phyloP scores from a whole-genome alignment of 2,797 vertebrate species.

The Taeniopygia guttata region DNA sequence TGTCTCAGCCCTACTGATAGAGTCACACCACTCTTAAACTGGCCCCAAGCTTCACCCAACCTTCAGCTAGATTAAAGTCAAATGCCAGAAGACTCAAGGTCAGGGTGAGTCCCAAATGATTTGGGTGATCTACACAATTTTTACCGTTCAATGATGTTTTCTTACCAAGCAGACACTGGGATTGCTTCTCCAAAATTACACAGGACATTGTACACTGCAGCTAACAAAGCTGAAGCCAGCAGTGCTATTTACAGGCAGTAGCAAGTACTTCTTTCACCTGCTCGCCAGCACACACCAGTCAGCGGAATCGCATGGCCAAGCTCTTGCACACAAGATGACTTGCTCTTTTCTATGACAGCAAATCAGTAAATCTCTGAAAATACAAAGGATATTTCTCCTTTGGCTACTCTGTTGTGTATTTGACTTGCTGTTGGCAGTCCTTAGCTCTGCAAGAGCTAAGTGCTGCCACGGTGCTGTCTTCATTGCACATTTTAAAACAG shows the following conservation, averaged over 20 bases:
- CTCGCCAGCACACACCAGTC: background rate
- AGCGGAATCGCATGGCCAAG: background rate
- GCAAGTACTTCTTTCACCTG: background rate
- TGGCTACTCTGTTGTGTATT: background rate
- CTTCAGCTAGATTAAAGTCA: background rate
- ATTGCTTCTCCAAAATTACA: background rate
- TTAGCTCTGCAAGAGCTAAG: background rate
- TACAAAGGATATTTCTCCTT: background rate
- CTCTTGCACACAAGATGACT: background rate
- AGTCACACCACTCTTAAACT: background rate
- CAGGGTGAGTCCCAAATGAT: too few species aligned
- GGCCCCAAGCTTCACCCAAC: background rate
- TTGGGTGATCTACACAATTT: background rate
- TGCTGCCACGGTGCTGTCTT: background rate
- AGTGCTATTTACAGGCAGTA: background rate
- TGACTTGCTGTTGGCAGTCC: background rate
- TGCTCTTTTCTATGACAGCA: background rate
- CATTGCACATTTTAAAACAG: background rate
- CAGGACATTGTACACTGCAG: background rate
- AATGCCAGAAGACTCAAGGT: background rate
- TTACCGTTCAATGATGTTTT: background rate
- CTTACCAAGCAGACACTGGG: background rate
- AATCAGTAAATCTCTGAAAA: slow-evolving; percentile 3
- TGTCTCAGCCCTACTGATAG: background rate
- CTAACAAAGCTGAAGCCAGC: background rate